phyloP scores from a whole-genome alignment of 1,140 invertebrate genomes.

The Zophobas morio region DNA sequence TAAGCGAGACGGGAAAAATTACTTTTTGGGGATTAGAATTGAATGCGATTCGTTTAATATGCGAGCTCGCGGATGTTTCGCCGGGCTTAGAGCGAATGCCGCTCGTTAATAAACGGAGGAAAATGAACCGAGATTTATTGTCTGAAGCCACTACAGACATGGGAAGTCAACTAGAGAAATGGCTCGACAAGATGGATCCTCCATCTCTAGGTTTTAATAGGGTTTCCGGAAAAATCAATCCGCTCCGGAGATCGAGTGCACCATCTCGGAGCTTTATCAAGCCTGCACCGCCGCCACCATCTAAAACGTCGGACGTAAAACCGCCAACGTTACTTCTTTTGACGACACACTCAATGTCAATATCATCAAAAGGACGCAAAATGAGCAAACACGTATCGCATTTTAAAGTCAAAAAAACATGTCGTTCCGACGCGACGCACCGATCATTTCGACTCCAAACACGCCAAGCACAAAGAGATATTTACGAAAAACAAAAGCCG shows the following conservation, averaged over 20 bases:
- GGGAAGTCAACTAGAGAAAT: not conserved
- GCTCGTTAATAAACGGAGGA: too few relatives aligned
- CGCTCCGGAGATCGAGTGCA: not conserved
- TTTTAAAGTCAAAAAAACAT: too few relatives aligned
- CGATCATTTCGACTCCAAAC: too few relatives aligned
- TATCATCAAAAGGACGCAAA: too few relatives aligned
- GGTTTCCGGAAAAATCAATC: not conserved
- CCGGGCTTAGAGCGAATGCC: too few relatives aligned
- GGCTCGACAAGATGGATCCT: not conserved
- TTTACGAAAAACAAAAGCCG: slow-evolving; percentile 5
- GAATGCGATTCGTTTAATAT: not conserved
- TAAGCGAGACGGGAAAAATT: not conserved
- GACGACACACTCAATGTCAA: too few relatives aligned
- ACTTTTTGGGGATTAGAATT: not conserved
- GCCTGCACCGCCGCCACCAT: not conserved
- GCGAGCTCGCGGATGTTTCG: not conserved
- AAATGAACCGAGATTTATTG: not conserved
- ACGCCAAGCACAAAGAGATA: not conserved
- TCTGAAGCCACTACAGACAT: not conserved
- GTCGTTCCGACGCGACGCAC: too few relatives aligned
- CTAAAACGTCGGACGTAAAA: too few relatives aligned
- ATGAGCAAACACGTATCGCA: too few relatives aligned
- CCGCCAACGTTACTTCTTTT: too few relatives aligned
- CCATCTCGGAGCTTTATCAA: not conserved
- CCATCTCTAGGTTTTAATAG: not conserved